Evolutionary conservation across 2,888 invertebrate species (phyloP), one percentile per base, ranked within the genome.

Genomic region (Stenodera caucasica): DNA sequence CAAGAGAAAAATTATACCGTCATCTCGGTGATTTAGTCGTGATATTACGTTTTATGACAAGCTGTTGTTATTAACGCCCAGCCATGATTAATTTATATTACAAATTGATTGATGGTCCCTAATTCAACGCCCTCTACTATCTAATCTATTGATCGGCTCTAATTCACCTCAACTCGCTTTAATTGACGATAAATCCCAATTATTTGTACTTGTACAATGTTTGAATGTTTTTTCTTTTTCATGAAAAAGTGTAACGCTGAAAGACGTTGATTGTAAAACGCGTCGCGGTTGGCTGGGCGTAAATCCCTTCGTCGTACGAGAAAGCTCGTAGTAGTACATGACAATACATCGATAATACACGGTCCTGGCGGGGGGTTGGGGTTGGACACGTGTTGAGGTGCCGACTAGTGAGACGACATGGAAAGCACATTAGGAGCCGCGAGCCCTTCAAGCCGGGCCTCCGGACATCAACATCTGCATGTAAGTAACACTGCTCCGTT

Each of bases 361-460:
- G 79, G 67, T 54, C 69, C 66, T 68, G 71, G 69, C 72, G 67
- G 69, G 65, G 68, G 75, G 70, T 67, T 66, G 69, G 73, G 73
- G 73, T 72, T 68, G 74, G 78, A 81, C 81, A 81, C 81, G 80
- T 81, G 81, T 81, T 78, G 79, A 80, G 80, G 81, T 79, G 77
- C 75, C 69, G 71, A 71, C 71, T 70, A 70, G 70, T 73, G 73
- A 70, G 76, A 74, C 74, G 78, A 81, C 81, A 81, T 73, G 81
- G 75, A 81, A 81, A 81, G 78, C 79, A 80, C 80, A 81, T 81
- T 81, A 81, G 80, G 75, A 72, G 70, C 71, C 67, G 68, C 64
- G 69, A 71, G 65, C 67, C 67, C 73, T 73, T 70, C 67, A 67
- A 71, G 75, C 71, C 58, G 67, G 69, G 68, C 75, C 73, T 69